A percentile compares a stretch with the other conserved stretches of the same genome.
Conservation (phyloP, 2,797 vertebrate genomes). For the Brotula barbata region DNA sequence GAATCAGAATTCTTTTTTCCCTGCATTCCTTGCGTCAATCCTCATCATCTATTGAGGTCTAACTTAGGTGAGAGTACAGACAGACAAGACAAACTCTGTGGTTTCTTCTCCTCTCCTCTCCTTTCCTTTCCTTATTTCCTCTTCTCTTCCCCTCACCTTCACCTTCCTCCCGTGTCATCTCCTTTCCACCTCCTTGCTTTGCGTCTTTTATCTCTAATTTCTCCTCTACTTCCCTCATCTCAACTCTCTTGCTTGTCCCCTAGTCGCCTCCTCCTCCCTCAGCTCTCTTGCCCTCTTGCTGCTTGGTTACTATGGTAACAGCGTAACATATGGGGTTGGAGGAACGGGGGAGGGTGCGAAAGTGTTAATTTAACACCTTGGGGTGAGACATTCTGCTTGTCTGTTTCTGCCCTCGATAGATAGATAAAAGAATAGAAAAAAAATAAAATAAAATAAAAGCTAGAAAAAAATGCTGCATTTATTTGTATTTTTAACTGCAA, state of each 20-base stretch:
- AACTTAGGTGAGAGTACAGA: too few relatives aligned
- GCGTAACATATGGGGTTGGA: constrained; percentile 47
- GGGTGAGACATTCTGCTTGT: constrained; percentile 35
- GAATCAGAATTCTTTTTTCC: too few relatives aligned
- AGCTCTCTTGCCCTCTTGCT: not conserved
- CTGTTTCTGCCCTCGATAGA: not conserved
- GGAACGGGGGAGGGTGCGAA: constrained; percentile 37
- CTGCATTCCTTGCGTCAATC: too few relatives aligned
- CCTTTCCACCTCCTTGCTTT: not conserved
- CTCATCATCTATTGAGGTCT: too few relatives aligned
- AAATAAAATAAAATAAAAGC: too few relatives aligned
- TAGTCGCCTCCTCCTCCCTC: not conserved
- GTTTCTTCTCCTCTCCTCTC: too few relatives aligned
- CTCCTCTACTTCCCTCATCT: too few relatives aligned
- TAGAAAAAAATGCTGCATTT: too few relatives aligned
- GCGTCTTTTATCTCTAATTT: too few relatives aligned
- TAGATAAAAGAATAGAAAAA: not conserved
- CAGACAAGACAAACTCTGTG: too few relatives aligned
- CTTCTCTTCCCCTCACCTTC: not conserved
- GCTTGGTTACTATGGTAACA: constrained; percentile 37
- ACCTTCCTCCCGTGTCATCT: not conserved
- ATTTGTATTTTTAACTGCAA: too few relatives aligned
- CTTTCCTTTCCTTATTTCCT: not conserved
- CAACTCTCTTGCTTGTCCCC: not conserved
- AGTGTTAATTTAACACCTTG: constrained; percentile 41